Evolutionary conservation across 2,888 invertebrate species (phyloP), one percentile per base, ranked within the genome.

Genomic region (Tenthredo scrophulariae): DNA sequence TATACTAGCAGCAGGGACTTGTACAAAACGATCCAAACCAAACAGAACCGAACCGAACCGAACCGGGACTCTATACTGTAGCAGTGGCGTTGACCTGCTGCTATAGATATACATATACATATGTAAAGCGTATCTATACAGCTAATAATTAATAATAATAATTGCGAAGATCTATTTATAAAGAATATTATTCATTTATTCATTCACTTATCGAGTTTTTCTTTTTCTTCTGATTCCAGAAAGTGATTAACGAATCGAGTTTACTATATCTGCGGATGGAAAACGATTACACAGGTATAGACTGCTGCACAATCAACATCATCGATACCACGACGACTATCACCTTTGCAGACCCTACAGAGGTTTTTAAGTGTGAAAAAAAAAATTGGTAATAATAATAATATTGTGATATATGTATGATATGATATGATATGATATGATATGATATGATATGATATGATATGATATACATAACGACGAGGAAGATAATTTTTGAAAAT

Each of bases 231-330:
- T 70, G 70, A 37, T 74, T 74, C 15, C 72, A 74, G 72, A 74
- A 0, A 74, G 72, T 74, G 72, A 43, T 43, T 74, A 74, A 22
- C 22, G 29, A 43, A 13, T 43, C 72, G 43, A 74, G 43, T 74
- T 74, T 74, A 43, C 5, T 43, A 43, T 22, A n/a, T 37, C 72
- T 40, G 54, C 26, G 67, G 67, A 67, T 67, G 67, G 67, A 67
- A 67, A 67, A 33, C 67, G 5, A 67, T 26, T 67, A 33, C 67
- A 67, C 33, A 26, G 29, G 33, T 67, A 67, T 26, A 67, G 33
- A 67, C 67, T 26, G 67, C 67, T 67, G 67, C 67, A 67, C 67
- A 22, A 65, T 26, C 29, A 67, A 26, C 33, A 67, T 13, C 29
- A 67, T 26, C 67, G 6, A n/a, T n/a, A 54, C n/a, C n/a, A 33